phyloP scores from a whole-genome alignment of 2,797 vertebrate species.

The Megaceryle alcyon region DNA sequence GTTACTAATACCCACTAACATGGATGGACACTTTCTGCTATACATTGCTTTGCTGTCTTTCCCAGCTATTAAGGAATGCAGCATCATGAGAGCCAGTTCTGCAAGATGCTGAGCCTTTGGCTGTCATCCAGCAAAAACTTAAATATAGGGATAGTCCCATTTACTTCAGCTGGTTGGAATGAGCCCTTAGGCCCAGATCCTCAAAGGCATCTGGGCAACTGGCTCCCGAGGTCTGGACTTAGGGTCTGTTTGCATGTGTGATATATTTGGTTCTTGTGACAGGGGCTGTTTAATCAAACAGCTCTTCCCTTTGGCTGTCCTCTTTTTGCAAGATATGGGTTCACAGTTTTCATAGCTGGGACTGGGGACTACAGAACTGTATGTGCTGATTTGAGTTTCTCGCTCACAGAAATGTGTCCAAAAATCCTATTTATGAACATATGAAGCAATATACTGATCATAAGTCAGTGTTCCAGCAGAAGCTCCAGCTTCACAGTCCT shows the following conservation, averaged over 20 bases:
- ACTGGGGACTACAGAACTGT: not conserved
- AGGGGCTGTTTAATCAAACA: not conserved
- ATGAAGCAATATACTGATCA: not conserved
- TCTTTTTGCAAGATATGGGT: not conserved
- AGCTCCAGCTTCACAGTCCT: not conserved
- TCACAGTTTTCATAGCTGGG: not conserved
- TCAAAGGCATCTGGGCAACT: constrained; percentile 69
- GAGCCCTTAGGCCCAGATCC: constrained; percentile 65
- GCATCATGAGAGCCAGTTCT: constrained; percentile 65
- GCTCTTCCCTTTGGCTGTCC: not conserved
- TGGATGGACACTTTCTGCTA: constrained; percentile 48
- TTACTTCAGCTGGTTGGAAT: constrained; percentile 72
- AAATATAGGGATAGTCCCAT: constrained; percentile 68
- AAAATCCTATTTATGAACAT: not conserved
- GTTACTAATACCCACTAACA: constrained; percentile 50
- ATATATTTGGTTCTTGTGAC: constrained; percentile 23
- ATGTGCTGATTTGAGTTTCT: not conserved
- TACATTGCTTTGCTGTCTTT: constrained; percentile 29
- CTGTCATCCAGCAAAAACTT: constrained; percentile 63
- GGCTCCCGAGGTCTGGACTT: constrained; percentile 6
- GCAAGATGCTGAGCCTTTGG: constrained; percentile 66
- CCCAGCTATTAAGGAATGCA: constrained; percentile 62
- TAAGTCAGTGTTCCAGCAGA: not conserved
- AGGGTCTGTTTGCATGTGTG: constrained; percentile 7
- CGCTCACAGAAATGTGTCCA: not conserved